Evolutionary conservation across 1,140 invertebrate species (phyloP), one percentile per base, ranked within the genome.

Genomic region (Rhopalosiphum padi): DNA sequence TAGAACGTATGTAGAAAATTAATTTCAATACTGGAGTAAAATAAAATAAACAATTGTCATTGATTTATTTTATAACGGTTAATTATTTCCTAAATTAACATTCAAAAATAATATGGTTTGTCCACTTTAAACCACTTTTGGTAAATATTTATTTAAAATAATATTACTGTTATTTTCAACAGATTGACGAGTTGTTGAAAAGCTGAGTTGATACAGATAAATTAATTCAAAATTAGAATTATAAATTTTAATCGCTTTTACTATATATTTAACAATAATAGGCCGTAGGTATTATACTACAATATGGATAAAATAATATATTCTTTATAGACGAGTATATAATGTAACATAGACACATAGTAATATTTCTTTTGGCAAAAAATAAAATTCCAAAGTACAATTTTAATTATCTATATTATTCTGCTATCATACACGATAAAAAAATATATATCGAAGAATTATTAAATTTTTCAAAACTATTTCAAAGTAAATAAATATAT

Each of bases 131-230:
- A 68, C 11, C 11, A 68, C 9, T 68, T n/a, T 68, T n/a, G 30
- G 60, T 68, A 68, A 68, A 68, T 68, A 68, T 68, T 68, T 68
- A 30, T 68, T n/a, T 68, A n/a, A 68, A 68, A 68, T 68, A 68
- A 68, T 68, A 68, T 68, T 68, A 68, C 30, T 68, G 30, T 68
- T 68, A 68, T 68, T 68, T 68, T 15, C 30, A 68, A 6, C 60
- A 68, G 11, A 60, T 68, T 7, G 30, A n/a, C 60, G 60, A 68
- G 11, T 68, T 30, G 11, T 68, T 30, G 11, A 68, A 68, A 68
- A 68, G 60, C 60, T 68, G 30, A 68, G 60, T 5, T 68, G 30
- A 30, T 68, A 68, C 60, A 30, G 60, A 68, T 68, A 3, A 30
- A 68, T 11, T 2, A 15, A 60, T 30, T 60, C 8, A 60, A 60